Base-by-base conservation (phyloP, 2,113 vertebrate genomes). In the Entelurus aequoreus region DNA sequence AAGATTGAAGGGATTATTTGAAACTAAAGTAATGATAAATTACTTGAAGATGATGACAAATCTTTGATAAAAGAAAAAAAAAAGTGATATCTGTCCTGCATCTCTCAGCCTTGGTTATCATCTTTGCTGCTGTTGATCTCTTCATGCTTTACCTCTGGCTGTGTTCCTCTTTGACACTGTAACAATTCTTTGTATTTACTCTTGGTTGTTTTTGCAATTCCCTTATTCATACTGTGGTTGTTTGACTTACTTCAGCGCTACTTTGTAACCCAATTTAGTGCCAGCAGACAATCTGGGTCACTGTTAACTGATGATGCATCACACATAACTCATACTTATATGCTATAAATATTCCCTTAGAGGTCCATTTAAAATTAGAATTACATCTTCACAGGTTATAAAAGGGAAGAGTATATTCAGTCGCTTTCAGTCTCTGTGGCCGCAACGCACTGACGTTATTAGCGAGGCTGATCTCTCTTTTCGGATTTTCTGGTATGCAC, bases 61-160 rank as follows among this genome's bases (percentile, higher is more conserved):
- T 87, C 88, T 88, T 90, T 91, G 89, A 90, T 89, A 87, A 89
- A 88, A 88, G 76, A 76, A 76, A 88, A 88, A 77, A 76, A 76
- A 68, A 65, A 2, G 74, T 80, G 77, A 76, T 61, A 64, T 68
- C 56, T 62, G 40, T 70, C 50, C 55, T 71, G 36, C 72, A 47
- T 58, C 60, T 81, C 56, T 79, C 64, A 75, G 65, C 48, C 77
- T 54, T 13, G 55, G 63, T 72, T 50, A 62, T 69, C 63, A 73
- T 69, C 62, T 63, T 63, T 60, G 51, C 66, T 75, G 12, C 63
- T 69, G 62, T 54, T 69, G 68, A 15, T 70, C 11, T 44, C n/a
- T 13, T 57, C 55, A 44, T 44, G 55, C 55, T 46, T 57, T 57
- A 42, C 8, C 37, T 57, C 7, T 6, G 54, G 42, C n/a, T 57